These are phyloP conservation scores for Meda fulgida DNA, from an alignment of 2,797 vertebrate genomes.

Conservation along the genomic window DNA sequence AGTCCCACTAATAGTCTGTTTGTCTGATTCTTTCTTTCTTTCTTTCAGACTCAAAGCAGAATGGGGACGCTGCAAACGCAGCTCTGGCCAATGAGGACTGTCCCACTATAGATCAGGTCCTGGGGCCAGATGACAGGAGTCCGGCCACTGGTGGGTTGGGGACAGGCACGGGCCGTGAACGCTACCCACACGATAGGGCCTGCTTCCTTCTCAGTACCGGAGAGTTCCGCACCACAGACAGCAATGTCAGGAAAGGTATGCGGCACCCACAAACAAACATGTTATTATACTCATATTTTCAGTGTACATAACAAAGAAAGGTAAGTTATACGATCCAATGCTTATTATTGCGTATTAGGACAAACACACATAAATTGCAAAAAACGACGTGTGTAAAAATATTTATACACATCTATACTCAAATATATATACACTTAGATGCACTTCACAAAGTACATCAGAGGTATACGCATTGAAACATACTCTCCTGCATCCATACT, in stretches of 20 bases:
- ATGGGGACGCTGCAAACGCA: conserved; percentile 88
- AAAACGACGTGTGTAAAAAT: background rate
- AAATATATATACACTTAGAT: conserved; percentile 16
- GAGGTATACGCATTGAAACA: conserved; percentile 16
- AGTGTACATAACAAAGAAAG: conserved; percentile 35
- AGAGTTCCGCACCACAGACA: conserved; percentile 89
- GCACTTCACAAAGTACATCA: conserved; percentile 12
- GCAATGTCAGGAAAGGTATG: conserved; percentile 94
- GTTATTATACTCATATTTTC: conserved; percentile 27
- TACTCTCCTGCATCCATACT: conserved; percentile 12
- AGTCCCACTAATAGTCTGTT: background rate
- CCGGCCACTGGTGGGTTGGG: conserved; percentile 79
- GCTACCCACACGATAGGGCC: conserved; percentile 89
- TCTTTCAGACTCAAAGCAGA: conserved; percentile 87
- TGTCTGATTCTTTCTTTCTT: background rate
- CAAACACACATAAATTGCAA: conserved; percentile 8
- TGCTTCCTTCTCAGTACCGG: conserved; percentile 91
- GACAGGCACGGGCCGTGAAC: conserved; percentile 78
- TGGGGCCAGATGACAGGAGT: conserved; percentile 90
- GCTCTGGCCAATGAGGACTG: conserved; percentile 93
- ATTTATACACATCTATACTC: background rate
- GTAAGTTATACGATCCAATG: conserved; percentile 24
- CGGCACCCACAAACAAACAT: conserved; percentile 43
- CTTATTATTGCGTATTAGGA: background rate
- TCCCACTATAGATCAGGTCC: conserved; percentile 90